These are phyloP conservation scores for Willowsia nigromaculata DNA, from an alignment of 2,888 invertebrate genomes.

Conservation along the genomic window DNA sequence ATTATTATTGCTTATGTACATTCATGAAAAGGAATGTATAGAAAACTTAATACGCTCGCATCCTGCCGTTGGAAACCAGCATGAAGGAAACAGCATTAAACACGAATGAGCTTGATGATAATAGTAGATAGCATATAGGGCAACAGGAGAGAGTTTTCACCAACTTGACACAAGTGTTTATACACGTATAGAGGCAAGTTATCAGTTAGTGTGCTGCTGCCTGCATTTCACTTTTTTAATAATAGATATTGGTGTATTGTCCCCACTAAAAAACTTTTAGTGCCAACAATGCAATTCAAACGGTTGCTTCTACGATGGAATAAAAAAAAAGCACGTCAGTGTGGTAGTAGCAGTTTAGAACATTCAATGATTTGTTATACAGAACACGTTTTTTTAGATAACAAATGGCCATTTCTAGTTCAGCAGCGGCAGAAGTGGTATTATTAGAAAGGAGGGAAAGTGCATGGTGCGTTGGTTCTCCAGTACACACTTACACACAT, in stretches of 20 bases:
- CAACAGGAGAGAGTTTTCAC: neutral
- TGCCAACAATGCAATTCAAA: constrained; percentile 38
- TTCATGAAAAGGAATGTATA: neutral
- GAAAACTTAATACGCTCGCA: neutral
- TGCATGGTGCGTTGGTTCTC: constrained; percentile 20
- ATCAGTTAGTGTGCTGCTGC: neutral
- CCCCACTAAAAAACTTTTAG: neutral
- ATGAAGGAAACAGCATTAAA: constrained; percentile 22
- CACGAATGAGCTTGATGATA: neutral
- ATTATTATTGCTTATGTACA: neutral
- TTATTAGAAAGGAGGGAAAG: neutral
- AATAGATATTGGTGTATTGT: constrained; percentile 31
- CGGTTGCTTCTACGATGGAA: neutral
- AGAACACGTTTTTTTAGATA: constrained; percentile 65
- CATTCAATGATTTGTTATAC: constrained; percentile 50
- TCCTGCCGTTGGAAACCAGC: neutral
- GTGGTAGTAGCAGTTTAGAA: neutral
- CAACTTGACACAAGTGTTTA: neutral
- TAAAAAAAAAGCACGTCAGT: neutral
- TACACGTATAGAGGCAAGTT: neutral
- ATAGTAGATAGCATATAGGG: neutral
- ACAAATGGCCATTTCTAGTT: constrained; percentile 60
- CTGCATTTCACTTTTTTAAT: constrained; percentile 32
- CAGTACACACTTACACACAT: neutral
- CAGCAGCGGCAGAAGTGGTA: neutral